Evolutionary conservation across 64 coral and sea anemone species (phyloP), one percentile per base, ranked within the genome.

Genomic region (Montipora cactus): DNA sequence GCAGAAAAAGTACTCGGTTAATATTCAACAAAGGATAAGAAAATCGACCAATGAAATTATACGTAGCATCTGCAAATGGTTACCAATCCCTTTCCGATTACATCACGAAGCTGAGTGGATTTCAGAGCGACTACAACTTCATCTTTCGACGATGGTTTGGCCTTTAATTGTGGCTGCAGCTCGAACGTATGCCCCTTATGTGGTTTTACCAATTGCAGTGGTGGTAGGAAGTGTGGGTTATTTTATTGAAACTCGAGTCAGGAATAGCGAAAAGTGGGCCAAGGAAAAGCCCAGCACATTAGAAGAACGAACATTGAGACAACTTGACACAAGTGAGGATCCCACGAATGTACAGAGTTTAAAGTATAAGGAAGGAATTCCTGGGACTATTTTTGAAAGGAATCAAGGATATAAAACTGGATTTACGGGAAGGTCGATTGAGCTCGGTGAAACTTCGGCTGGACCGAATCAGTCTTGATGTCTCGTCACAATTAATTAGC

Each of bases 361-460:
- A 44, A 79, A 98, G 48, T 98, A 98, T 72, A 71, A 86, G 7
- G 89, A 98, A 73, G 90, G 77, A 44, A 81, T 98, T 44, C 96
- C 96, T 4, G 88, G 88, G 72, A 95, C 96, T 28, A 98, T 98
- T 14, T 98, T 98, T 92, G 96, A 98, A 1, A 94, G 85, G n/a
- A 92, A 98, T 72, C 92, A 93, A 93, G 92, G 92, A 4, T 93
- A 88, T 21, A 93, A 88, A n/a, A 79, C 75, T 64, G 84, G 92
- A 9, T 93, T 93, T 88, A 93, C 92, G 76, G 92, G 92, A 80
- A n/a, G 92, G 58, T 88, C 76, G 6, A 49, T 93, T 19, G 10
- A 80, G 77, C 59, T 80, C 8, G 92, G 87, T 3, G 92, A 88
- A 50, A 71, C 75, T 4, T 86, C 82, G 18, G 62, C 61, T 10